Conservation (phyloP, 2,888 invertebrate genomes). For the Amphipyra tragopoginis region DNA sequence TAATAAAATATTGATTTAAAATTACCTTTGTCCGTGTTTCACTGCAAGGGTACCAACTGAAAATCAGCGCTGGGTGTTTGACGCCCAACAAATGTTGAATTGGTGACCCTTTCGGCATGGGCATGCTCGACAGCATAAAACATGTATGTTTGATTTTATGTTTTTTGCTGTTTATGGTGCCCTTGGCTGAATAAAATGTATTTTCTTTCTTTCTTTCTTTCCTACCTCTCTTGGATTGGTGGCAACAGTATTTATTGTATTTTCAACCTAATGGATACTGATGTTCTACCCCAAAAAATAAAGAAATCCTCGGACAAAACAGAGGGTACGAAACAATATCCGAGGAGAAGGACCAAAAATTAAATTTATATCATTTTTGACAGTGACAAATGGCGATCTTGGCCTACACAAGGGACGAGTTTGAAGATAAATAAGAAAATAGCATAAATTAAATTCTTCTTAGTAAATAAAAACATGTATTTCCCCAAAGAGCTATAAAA, state of each 20-base stretch:
- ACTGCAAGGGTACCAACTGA: too few species aligned
- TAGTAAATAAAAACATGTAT: slow-evolving; percentile 52
- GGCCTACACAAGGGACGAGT: slow-evolving; percentile 41
- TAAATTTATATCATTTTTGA: slow-evolving; percentile 49
- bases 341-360: slow-evolving; percentile 24
- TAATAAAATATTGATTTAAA: too few species aligned
- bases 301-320: slow-evolving; percentile 9
- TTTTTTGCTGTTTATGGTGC: too few species aligned
- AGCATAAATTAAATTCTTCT: slow-evolving; percentile 52
- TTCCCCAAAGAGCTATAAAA: slow-evolving; percentile 59
- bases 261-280: not conserved
- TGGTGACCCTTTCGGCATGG: too few species aligned
- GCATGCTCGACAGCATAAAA: too few species aligned
- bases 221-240: too few species aligned
- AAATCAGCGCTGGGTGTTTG: too few species aligned
- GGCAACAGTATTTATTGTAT: not conserved
- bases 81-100: too few species aligned
- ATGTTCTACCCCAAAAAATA: not conserved
- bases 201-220: too few species aligned
- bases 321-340: slow-evolving; percentile 19
- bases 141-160: too few species aligned
- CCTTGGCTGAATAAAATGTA: too few species aligned
- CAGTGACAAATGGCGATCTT: slow-evolving; percentile 52
- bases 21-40: too few species aligned
- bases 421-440: slow-evolving; percentile 51